Conservation (phyloP, 1,140 invertebrate genomes). For the Rhyacophila brunnea region DNA sequence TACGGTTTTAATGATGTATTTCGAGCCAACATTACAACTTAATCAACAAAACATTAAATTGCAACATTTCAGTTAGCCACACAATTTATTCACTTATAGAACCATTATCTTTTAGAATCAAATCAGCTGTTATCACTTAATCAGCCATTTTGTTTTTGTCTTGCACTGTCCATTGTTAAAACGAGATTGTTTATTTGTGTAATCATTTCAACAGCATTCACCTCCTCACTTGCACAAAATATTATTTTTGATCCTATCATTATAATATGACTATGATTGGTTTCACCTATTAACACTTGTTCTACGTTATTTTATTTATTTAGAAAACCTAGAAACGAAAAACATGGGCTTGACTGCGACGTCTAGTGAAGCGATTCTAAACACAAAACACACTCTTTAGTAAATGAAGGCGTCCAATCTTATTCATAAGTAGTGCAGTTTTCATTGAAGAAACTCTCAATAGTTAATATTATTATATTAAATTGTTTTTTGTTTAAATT, state of each 20-base stretch:
- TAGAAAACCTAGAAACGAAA: no score
- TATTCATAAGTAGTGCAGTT: constrained; percentile 4
- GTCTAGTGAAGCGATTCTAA: constrained; percentile 17
- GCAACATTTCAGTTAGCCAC: neutral
- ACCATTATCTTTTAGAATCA: neutral
- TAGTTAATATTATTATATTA: neutral
- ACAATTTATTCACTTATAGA: constrained; percentile 1
- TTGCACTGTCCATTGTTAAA: neutral
- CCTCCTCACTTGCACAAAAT: neutral
- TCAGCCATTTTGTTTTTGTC: neutral
- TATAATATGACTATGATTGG: no score
- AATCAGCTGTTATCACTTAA: neutral
- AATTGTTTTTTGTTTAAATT: neutral
- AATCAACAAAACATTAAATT: constrained; percentile 1
- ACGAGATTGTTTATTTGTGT: no score
- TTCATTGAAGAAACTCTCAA: neutral
- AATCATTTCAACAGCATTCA: constrained; percentile 1
- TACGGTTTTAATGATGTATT: neutral
- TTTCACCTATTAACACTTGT: no score
- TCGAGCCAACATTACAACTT: neutral
- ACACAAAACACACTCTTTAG: constrained; percentile 19
- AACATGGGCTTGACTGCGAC: no score
- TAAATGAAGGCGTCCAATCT: no score
- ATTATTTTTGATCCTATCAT: no score
- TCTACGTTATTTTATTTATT: no score